A percentile compares a stretch with the other conserved stretches of the same genome.
Conservation (phyloP, 35 echinoderm and acorn worm genomes). For the Anneissia japonica region DNA sequence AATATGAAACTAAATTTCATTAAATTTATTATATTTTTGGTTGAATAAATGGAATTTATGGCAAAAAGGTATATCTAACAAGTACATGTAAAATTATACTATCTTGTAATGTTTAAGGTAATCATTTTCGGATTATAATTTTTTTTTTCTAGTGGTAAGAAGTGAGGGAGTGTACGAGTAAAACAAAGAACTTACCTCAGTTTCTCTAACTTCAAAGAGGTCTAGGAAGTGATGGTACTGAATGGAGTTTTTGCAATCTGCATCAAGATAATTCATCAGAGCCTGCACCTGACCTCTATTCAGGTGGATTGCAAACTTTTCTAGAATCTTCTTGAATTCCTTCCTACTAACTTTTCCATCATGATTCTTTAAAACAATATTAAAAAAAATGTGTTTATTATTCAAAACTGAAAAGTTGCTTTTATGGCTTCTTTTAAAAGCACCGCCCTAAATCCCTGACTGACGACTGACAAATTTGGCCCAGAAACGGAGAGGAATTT, state of each 20-base stretch:
- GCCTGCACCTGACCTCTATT: slow-evolving; percentile 60
- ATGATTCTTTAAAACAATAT: slow-evolving; percentile 43
- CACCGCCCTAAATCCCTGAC: background rate
- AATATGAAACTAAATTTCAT: too few relatives aligned
- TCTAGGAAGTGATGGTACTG: slow-evolving; percentile 87
- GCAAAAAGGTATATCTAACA: too few relatives aligned
- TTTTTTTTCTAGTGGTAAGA: too few relatives aligned
- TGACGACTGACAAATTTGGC: background rate
- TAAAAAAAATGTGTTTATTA: background rate
- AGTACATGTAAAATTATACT: too few relatives aligned
- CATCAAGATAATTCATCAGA: slow-evolving; percentile 57
- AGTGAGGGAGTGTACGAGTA: too few relatives aligned
- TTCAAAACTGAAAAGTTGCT: background rate
- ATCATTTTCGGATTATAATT: too few relatives aligned
- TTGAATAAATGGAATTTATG: too few relatives aligned
- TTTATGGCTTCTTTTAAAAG: background rate
- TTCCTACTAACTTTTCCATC: slow-evolving; percentile 85
- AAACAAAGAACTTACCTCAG: too few relatives aligned
- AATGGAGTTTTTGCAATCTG: slow-evolving; percentile 59
- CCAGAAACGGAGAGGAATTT: background rate
- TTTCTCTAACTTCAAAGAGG: slow-evolving; percentile 84
- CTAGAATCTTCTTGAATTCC: slow-evolving; percentile 82
- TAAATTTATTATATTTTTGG: too few relatives aligned
- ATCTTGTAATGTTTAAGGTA: too few relatives aligned
- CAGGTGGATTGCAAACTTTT: slow-evolving; percentile 81